Evolutionary conservation across 2,888 invertebrate genomes (phyloP).

Genomic region (Tetanocera ferruginea): DNA sequence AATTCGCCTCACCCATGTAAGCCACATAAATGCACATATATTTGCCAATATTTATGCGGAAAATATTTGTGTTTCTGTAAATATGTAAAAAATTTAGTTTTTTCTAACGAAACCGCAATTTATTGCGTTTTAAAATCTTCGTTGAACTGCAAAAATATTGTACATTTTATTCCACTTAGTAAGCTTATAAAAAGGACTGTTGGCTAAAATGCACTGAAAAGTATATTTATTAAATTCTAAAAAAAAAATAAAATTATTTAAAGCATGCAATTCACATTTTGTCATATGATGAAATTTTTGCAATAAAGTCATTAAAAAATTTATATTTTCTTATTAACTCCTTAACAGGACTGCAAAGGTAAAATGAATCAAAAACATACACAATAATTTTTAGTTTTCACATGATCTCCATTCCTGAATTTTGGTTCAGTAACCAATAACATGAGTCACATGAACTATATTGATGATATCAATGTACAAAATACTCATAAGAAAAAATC

Average conservation of each 20-base stretch:
- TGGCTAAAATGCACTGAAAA: neutral
- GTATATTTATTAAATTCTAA: neutral
- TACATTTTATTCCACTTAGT: neutral
- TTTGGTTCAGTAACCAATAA: too few relatives aligned
- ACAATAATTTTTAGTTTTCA: too few relatives aligned
- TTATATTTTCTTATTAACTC: too few relatives aligned
- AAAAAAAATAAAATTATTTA: neutral
- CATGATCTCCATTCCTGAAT: too few relatives aligned
- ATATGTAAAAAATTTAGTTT: constrained; percentile 16
- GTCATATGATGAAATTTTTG: too few relatives aligned
- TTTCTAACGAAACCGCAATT: constrained; percentile 13
- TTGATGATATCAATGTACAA: too few relatives aligned
- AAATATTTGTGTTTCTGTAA: neutral
- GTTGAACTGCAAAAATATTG: neutral
- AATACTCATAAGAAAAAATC: too few relatives aligned
- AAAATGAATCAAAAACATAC: too few relatives aligned
- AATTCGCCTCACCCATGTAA: neutral
- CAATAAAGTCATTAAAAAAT: too few relatives aligned
- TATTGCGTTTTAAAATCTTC: neutral
- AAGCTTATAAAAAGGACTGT: neutral
- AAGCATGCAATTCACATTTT: too few relatives aligned
- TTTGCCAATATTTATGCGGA: neutral
- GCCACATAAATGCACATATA: neutral
- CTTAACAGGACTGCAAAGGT: too few relatives aligned
- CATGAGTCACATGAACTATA: too few relatives aligned